Base-by-base conservation (phyloP, 35 echinoderm and acorn worm genomes). In the Heliocidaris erythrogramma region DNA sequence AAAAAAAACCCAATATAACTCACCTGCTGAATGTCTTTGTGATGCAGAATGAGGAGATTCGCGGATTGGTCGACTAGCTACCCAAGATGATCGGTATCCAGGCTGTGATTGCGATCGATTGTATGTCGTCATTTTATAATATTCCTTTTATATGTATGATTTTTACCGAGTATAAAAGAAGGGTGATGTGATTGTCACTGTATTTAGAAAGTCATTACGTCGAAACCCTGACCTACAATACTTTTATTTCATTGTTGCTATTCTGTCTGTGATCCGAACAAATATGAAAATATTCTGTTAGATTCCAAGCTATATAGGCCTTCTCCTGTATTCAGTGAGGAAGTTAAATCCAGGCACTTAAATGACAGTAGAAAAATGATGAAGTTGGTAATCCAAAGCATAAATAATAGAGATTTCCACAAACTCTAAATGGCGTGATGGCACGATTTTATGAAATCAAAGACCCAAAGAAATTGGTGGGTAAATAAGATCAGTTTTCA, bases 71-170 rank as follows among this genome's bases (percentile, higher is more conserved):
- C 87, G 31, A 48, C 31, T 47, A 47, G 30, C 31, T 7, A 89
- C 87, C 87, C 87, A 89, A 0, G 87, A 89, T 48, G 87, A 89
- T 16, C 87, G 87, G 42, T 89, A 89, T 89, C 87, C 87, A 27
- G 87, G 47, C 87, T 89, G 87, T 27, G 87, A 89, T 89, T 89
- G 87, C 29, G 87, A 89, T 89, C 87, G 87, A 47, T 89, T 89
- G 32, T 89, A 89, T 32, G 87, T 89, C 87, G 87, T 89, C 87
- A 89, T 89, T 27, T 89, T 89, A 27, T 78, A 6, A 78, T 78
- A n/a, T 78, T 78, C 65, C 65, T 78, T 78, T 78, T 5, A n/a
- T 27, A 78, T n/a, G 27, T 52, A 78, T 78, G 27, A 29, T 78
- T 56, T 56, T n/a, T 7, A 78, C 27, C 21, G 8, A 78, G 7